These are phyloP conservation scores for Morbakka virulenta DNA, from an alignment of 30 jellyfish, hydroid and myxozoan species.

Conservation along the genomic window DNA sequence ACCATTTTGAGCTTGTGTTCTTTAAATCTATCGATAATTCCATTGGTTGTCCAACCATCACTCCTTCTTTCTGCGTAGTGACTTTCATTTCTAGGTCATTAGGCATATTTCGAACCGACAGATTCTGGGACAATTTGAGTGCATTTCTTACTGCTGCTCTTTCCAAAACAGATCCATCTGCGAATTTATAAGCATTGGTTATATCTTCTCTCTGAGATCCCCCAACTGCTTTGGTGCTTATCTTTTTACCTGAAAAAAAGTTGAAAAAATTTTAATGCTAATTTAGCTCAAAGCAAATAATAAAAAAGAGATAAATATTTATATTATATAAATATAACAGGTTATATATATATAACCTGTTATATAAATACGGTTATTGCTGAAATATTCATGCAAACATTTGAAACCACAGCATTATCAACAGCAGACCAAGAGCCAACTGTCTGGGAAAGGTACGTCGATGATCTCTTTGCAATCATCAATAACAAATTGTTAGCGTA, in stretches of 20 bases:
- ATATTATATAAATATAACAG: no score
- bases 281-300: no score
- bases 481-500: no score
- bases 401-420: no score
- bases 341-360: no score
- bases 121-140: slow-evolving; percentile 8
- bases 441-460: no score
- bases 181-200: slow-evolving; percentile 22
- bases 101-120: slow-evolving; percentile 1
- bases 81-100: slow-evolving; percentile 40
- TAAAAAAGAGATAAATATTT: no score
- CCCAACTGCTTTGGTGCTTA: slow-evolving; percentile 65
- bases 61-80: not conserved
- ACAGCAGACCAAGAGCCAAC: no score
- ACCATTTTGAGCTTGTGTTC: slow-evolving; percentile 46
- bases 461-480: no score
- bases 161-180: slow-evolving; percentile 54
- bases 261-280: no score
- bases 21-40: slow-evolving; percentile 39
- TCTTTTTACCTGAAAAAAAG: slow-evolving; percentile 20
- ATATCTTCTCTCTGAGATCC: slow-evolving; percentile 14
- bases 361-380: no score
- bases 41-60: slow-evolving; percentile 72
- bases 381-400: no score
- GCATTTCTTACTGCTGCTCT: slow-evolving; percentile 41